These are phyloP conservation scores for Cairina moschata DNA, from an alignment of 2,113 vertebrate genomes.

Conservation along the genomic window DNA sequence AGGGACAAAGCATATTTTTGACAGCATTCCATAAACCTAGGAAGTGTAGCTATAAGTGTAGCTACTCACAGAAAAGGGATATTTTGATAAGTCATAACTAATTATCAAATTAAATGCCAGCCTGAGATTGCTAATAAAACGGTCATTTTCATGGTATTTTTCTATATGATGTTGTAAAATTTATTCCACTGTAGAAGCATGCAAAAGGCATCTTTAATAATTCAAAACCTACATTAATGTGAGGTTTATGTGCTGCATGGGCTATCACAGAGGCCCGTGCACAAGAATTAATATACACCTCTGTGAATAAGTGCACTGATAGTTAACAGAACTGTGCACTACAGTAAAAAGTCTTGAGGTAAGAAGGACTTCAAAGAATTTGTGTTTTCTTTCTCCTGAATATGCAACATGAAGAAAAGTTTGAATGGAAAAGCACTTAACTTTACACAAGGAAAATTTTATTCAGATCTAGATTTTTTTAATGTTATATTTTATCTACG, in stretches of 20 bases:
- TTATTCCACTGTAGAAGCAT: not conserved
- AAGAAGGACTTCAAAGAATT: not conserved
- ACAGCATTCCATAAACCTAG: not conserved
- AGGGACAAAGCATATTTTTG: not conserved
- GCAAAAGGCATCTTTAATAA: not conserved
- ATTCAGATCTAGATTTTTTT: not conserved
- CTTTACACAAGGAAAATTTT: not conserved
- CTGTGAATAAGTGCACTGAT: not conserved
- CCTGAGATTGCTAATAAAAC: slow-evolving; percentile 3
- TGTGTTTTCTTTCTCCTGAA: not conserved
- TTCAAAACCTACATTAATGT: not conserved
- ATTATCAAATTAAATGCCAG: not conserved
- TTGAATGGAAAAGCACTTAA: not conserved
- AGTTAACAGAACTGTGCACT: not conserved
- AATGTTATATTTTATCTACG: not conserved
- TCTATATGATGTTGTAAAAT: not conserved
- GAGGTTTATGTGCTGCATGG: not conserved
- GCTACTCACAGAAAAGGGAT: not conserved
- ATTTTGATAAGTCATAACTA: not conserved
- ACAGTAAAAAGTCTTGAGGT: not conserved
- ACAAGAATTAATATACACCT: not conserved
- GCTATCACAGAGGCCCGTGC: not conserved
- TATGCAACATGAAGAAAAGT: not conserved
- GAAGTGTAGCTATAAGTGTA: not conserved
- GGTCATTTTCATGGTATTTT: slow-evolving; percentile 11